phyloP scores from a whole-genome alignment of 2,113 vertebrate genomes.

The Cathartes aura region DNA sequence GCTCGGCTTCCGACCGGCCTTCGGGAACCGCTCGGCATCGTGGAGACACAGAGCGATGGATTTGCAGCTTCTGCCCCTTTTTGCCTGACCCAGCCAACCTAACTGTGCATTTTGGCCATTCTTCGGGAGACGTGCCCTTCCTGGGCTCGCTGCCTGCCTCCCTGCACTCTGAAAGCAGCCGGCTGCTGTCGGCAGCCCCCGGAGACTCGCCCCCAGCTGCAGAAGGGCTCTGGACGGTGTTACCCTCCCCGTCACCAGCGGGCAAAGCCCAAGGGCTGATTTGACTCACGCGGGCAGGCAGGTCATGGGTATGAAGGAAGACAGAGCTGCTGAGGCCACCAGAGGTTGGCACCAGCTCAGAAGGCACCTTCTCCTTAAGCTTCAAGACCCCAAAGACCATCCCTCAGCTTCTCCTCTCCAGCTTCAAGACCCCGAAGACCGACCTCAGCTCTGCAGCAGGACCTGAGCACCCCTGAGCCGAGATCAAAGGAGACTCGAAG shows the following conservation, averaged over 20 bases:
- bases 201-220: no score
- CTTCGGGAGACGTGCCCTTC: accelerated
- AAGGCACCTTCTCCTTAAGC: not conserved
- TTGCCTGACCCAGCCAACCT: not conserved
- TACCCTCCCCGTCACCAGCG: not conserved
- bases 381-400: not conserved
- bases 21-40: accelerated
- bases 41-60: accelerated
- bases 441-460: not conserved
- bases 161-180: accelerated
- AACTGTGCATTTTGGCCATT: not conserved
- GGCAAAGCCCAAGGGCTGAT: not conserved
- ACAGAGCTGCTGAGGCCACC: not conserved
- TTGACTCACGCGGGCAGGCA: accelerated
- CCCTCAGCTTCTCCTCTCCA: not conserved
- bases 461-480: not conserved
- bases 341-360: not conserved
- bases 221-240: not conserved
- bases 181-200: accelerated
- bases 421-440: accelerated
- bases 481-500: slow-evolving; percentile 6
- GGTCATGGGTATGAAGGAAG: not conserved
- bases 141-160: not conserved
- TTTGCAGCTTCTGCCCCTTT: not conserved
- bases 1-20: accelerated